Conservation (phyloP, 2,113 vertebrate genomes). For the Hirundichthys speculiger region DNA sequence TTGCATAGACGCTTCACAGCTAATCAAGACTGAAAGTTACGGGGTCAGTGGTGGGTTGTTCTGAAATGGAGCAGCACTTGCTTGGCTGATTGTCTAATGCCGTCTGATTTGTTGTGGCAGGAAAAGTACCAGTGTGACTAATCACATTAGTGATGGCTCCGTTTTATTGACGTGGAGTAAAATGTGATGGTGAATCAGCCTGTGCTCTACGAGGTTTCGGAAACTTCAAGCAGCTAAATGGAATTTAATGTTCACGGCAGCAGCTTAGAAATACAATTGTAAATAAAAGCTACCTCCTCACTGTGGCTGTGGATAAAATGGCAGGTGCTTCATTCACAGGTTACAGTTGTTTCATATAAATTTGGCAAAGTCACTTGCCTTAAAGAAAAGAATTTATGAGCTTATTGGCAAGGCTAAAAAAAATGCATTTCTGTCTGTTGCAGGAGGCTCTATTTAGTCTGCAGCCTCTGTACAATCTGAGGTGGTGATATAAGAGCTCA, state of each 20-base stretch:
- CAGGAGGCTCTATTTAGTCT: no score
- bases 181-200: conserved; percentile 1
- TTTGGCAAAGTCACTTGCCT: no score
- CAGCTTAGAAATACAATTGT: not conserved
- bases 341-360: no score
- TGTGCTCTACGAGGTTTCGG: not conserved
- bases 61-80: not conserved
- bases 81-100: not conserved
- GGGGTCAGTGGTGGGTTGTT: not conserved
- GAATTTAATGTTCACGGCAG: not conserved
- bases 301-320: no score
- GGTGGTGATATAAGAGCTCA: no score
- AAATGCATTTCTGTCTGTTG: no score
- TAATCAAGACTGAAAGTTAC: not conserved
- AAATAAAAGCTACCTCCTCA: no score
- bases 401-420: no score
- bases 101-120: not conserved
- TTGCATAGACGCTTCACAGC: no score
- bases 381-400: no score
- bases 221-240: not conserved
- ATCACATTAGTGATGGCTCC: not conserved
- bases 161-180: not conserved
- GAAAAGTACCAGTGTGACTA: not conserved
- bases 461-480: no score
- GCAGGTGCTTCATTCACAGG: no score